Evolutionary conservation across 2,888 invertebrate species (phyloP).

Genomic region (Eupithecia pulchellata): DNA sequence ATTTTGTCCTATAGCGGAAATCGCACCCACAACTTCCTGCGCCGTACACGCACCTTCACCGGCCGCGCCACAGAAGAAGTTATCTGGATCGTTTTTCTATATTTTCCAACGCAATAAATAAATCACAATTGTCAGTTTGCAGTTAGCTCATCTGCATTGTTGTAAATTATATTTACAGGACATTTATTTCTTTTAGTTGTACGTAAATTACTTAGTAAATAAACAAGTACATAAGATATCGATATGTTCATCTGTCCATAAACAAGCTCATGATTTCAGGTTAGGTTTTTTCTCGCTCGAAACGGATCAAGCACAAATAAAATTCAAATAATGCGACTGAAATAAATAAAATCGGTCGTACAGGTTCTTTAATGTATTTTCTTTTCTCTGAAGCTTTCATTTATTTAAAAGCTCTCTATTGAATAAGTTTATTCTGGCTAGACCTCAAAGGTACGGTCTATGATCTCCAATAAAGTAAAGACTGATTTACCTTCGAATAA

Average conservation of each 20-base stretch:
- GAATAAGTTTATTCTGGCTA: not conserved
- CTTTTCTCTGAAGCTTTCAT: not conserved
- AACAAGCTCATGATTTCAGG: not conserved
- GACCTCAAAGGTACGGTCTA: not conserved
- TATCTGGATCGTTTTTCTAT: not conserved
- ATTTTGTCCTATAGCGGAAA: too few relatives aligned
- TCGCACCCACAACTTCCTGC: too few relatives aligned
- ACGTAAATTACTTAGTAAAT: too few relatives aligned
- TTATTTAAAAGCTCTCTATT: not conserved
- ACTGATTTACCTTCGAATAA: not conserved
- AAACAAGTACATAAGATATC: not conserved
- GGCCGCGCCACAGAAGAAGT: too few relatives aligned
- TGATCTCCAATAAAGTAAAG: not conserved
- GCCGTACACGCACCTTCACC: too few relatives aligned
- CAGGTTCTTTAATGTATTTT: not conserved
- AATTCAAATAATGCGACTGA: not conserved
- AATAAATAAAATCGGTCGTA: not conserved
- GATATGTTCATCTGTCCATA: not conserved
- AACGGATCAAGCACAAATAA: not conserved
- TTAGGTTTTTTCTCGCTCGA: not conserved
- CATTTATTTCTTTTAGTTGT: not conserved
- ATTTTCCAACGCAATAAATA: not conserved
- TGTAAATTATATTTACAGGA: not conserved
- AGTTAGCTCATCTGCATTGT: not conserved
- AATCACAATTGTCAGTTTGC: not conserved